phyloP scores from a whole-genome alignment of 2,888 invertebrate genomes.

The Patella pellucida region DNA sequence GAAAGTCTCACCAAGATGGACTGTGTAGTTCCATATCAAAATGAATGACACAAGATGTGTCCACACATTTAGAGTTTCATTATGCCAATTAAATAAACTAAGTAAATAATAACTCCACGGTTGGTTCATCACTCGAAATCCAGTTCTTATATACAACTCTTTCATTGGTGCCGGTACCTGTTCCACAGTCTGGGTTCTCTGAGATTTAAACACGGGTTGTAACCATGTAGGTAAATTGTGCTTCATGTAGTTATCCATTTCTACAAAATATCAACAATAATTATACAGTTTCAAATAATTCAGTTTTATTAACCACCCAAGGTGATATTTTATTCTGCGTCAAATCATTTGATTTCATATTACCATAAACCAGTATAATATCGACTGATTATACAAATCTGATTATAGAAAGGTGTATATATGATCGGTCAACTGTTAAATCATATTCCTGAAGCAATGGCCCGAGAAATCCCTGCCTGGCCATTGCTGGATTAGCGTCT shows the following conservation, averaged over 20 bases:
- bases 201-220: neutral
- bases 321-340: no score
- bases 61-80: neutral
- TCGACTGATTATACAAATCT: no score
- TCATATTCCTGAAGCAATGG: no score
- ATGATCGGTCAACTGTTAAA: no score
- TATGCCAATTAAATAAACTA: constrained; percentile 8
- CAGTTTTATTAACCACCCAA: no score
- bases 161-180: neutral
- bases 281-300: neutral
- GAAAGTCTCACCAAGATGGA: neutral
- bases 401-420: no score
- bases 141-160: neutral
- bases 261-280: neutral
- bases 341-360: no score
- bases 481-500: no score
- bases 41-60: neutral
- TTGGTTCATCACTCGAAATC: neutral
- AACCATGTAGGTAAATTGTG: neutral
- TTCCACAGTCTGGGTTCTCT: neutral
- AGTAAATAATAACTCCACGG: neutral
- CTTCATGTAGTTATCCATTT: neutral
- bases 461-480: no score
- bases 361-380: no score
- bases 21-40: neutral